A percentile compares a stretch with the other conserved stretches of the same genome.
Conservation (phyloP, 2,113 vertebrate genomes). For the Silurus asotus region DNA sequence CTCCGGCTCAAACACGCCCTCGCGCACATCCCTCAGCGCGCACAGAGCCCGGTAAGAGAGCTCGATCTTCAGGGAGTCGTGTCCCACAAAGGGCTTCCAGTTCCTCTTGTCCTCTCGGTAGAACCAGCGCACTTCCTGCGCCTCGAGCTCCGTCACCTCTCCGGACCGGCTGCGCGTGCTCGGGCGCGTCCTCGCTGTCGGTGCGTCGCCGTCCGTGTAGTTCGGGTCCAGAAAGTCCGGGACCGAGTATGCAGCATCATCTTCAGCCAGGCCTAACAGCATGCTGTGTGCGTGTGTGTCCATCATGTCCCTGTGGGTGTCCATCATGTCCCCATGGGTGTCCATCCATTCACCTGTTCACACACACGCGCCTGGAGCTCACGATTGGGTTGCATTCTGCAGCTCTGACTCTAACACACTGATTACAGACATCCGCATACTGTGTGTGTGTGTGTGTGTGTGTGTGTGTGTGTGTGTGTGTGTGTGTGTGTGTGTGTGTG, state of each 20-base stretch:
- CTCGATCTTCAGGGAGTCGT: slow-evolving; percentile 93
- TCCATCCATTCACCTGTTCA: too few species aligned
- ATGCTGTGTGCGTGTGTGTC: not conserved
- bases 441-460: too few species aligned
- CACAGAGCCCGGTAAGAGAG: slow-evolving; percentile 75
- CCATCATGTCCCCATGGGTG: not conserved
- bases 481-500: too few species aligned
- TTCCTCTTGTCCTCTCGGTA: slow-evolving; percentile 90
- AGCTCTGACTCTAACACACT: too few species aligned
- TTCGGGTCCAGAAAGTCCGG: slow-evolving; percentile 60
- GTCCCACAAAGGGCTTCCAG: slow-evolving; percentile 94
- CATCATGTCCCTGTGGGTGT: not conserved
- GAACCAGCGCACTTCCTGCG: slow-evolving; percentile 95
- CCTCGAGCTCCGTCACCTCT: slow-evolving; percentile 88
- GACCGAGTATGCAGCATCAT: not conserved
- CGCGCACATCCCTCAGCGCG: slow-evolving; percentile 55
- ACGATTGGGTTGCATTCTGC: too few species aligned
- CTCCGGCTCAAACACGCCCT: not conserved
- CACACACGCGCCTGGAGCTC: too few species aligned
- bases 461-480: too few species aligned
- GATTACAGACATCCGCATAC: too few species aligned
- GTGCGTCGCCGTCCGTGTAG: slow-evolving; percentile 63
- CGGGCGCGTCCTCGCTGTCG: slow-evolving; percentile 66
- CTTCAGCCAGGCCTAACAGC: not conserved
- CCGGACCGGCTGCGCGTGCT: slow-evolving; percentile 77